phyloP scores from a whole-genome alignment of 2,113 vertebrate genomes.

The Helogale parvula region DNA sequence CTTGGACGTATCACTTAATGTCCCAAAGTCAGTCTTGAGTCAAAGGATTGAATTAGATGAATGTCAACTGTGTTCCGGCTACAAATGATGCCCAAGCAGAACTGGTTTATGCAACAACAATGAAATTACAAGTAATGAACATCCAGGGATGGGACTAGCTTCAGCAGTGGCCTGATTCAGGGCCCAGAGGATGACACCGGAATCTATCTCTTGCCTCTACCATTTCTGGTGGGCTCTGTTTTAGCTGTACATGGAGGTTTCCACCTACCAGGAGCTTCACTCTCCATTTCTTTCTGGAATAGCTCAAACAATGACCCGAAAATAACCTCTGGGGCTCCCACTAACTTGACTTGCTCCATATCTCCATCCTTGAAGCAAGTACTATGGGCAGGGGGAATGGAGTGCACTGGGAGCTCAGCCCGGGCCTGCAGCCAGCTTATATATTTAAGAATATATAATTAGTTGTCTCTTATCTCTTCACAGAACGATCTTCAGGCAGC shows the following conservation, averaged over 20 bases:
- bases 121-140: background rate
- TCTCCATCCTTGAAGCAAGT: background rate
- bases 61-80: background rate
- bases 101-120: background rate
- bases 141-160: background rate
- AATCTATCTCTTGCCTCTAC: background rate
- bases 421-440: background rate
- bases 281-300: background rate
- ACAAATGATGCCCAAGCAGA: background rate
- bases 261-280: background rate
- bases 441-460: background rate
- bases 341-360: background rate
- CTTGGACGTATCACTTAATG: background rate
- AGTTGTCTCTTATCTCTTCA: constrained; percentile 11
- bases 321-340: background rate
- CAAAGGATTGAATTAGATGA: background rate
- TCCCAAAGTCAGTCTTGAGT: background rate
- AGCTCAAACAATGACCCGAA: background rate
- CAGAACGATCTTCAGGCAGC: constrained; percentile 45
- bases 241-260: background rate
- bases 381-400: background rate
- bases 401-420: background rate
- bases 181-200: background rate
- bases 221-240: background rate
- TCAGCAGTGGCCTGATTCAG: background rate